These are phyloP conservation scores for Cheilosia variabilis DNA, from an alignment of 2,888 invertebrate genomes.

Conservation along the genomic window DNA sequence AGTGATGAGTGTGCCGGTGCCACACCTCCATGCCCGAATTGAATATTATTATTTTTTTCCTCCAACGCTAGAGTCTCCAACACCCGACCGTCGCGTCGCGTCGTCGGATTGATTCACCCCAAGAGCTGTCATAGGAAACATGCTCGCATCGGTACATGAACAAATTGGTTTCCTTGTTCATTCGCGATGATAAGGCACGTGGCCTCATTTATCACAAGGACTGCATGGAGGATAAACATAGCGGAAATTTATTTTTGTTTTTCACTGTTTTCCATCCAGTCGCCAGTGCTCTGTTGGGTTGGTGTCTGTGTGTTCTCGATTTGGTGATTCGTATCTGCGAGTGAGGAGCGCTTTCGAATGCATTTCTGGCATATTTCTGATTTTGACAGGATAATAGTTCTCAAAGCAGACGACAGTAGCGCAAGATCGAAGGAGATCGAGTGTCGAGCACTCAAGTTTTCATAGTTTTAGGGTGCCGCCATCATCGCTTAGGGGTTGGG, in stretches of 20 bases:
- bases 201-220: constrained; percentile 81
- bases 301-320: constrained; percentile 40
- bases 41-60: not conserved
- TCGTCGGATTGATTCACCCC: constrained; percentile 53
- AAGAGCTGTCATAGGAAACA: constrained; percentile 58
- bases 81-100: constrained; percentile 17
- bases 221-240: constrained; percentile 24
- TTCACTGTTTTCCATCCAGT: not conserved
- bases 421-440: constrained; percentile 51
- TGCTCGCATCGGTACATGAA: constrained; percentile 51
- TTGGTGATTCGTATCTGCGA: constrained; percentile 34
- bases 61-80: not conserved
- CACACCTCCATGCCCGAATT: constrained; percentile 28
- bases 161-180: constrained; percentile 73
- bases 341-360: constrained; percentile 18
- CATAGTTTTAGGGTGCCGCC: constrained; percentile 28
- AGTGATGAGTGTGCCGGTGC: constrained; percentile 29
- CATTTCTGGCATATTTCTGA: constrained; percentile 58
- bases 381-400: constrained; percentile 69
- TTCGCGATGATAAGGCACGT: constrained; percentile 81
- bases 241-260: constrained; percentile 17
- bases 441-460: constrained; percentile 33
- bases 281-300: constrained; percentile 22
- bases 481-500: constrained; percentile 1
- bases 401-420: constrained; percentile 12